Percentiles rank a stretch among this genome's conserved stretches.
Evolutionary conservation across 2,797 vertebrate genomes (phyloP).

Genomic region (Dermochelys coriacea): DNA sequence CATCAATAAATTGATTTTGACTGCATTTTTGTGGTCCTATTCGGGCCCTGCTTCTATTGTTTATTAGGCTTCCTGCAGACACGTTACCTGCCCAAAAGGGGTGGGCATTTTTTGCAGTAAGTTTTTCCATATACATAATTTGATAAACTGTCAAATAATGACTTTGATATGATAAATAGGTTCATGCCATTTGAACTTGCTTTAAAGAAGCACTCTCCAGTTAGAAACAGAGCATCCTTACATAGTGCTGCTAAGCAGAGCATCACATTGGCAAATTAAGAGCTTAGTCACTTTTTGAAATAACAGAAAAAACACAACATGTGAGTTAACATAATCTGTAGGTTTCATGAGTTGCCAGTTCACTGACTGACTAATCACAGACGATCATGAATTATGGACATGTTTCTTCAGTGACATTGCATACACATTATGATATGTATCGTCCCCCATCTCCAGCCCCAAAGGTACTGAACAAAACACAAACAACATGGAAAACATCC

Average conservation of each 20-base stretch:
- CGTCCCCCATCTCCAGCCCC: not conserved
- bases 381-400: not conserved
- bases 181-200: not conserved
- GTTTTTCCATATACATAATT: slow-evolving; percentile 13
- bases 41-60: not conserved
- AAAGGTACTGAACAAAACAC: not conserved
- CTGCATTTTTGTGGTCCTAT: not conserved
- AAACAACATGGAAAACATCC: no score
- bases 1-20: slow-evolving; percentile 12
- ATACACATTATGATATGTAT: not conserved
- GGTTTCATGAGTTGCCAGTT: not conserved
- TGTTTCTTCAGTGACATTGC: not conserved
- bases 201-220: not conserved
- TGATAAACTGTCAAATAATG: not conserved
- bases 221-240: not conserved
- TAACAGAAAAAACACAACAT: not conserved
- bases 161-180: slow-evolving; percentile 7
- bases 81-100: not conserved
- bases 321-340: not conserved
- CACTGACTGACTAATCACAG: not conserved
- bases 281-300: not conserved
- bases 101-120: slow-evolving; percentile 8
- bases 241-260: not conserved
- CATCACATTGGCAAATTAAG: not conserved
- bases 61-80: slow-evolving; percentile 6